Percentiles rank a stretch among this genome's conserved stretches.
Evolutionary conservation across 2,888 invertebrate genomes (phyloP).

Genomic region (Xanthostigma xanthostigma): DNA sequence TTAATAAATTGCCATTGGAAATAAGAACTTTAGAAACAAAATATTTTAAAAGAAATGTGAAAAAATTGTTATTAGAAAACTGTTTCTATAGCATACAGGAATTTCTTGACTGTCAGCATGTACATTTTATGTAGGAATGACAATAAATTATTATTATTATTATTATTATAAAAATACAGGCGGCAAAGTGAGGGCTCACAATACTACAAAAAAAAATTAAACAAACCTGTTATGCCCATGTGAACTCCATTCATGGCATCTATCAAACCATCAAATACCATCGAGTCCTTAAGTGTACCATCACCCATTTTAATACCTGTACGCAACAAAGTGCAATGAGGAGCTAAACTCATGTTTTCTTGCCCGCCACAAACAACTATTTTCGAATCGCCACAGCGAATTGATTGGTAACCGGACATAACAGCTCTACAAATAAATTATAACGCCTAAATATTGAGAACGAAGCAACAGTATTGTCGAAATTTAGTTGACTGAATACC

Average conservation of each 20-base stretch:
- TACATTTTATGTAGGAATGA: too few relatives aligned
- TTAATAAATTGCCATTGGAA: too few relatives aligned
- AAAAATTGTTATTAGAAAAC: too few relatives aligned
- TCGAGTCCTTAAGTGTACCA: constrained; percentile 42
- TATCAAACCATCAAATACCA: constrained; percentile 54
- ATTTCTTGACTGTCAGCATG: too few relatives aligned
- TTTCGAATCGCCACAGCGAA: constrained; percentile 45
- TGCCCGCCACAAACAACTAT: constrained; percentile 68
- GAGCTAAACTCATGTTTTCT: constrained; percentile 67
- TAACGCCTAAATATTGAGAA: not conserved
- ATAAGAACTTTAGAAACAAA: too few relatives aligned
- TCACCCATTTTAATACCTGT: constrained; percentile 51
- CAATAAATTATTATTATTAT: too few relatives aligned
- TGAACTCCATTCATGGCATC: constrained; percentile 59
- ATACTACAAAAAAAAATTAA: constrained; percentile 8
- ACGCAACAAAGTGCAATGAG: constrained; percentile 49
- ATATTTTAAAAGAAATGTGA: too few relatives aligned
- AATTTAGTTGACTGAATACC: constrained; percentile 32
- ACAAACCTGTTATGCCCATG: constrained; percentile 62
- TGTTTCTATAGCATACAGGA: too few relatives aligned
- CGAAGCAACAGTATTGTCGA: not conserved
- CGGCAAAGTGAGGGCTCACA: not conserved
- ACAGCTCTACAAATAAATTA: constrained; percentile 35
- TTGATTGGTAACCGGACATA: constrained; percentile 48
- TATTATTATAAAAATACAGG: too few relatives aligned